phyloP scores from a whole-genome alignment of 2,113 vertebrate species.

The Eretmochelys imbricata region DNA sequence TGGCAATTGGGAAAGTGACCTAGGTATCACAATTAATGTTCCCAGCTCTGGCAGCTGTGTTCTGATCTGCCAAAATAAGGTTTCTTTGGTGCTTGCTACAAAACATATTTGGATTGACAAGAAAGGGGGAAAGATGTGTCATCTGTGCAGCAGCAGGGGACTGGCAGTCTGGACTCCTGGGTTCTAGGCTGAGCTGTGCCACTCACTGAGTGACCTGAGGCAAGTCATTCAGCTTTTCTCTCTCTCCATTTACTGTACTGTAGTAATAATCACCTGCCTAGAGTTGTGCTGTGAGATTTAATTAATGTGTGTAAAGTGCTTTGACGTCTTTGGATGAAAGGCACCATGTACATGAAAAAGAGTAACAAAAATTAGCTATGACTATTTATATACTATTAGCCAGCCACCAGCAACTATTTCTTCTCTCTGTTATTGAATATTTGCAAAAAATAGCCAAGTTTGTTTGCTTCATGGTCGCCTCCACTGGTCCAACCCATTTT shows the following conservation, averaged over 20 bases:
- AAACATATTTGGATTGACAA: background rate
- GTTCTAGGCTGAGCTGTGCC: background rate
- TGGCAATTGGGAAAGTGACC: accelerated
- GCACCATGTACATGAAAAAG: constrained; percentile 1
- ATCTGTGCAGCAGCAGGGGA: background rate
- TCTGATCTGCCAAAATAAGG: background rate
- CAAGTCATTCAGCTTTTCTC: constrained; percentile 21
- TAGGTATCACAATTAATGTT: background rate
- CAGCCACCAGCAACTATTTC: background rate
- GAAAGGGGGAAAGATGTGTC: background rate
- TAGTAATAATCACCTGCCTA: constrained; percentile 17
- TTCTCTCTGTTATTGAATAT: accelerated
- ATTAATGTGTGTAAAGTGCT: background rate
- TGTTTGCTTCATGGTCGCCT: background rate
- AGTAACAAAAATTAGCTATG: background rate
- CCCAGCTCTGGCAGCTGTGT: background rate
- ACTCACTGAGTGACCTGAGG: background rate
- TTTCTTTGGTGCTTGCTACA: accelerated
- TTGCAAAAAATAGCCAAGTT: background rate
- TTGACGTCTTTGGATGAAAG: constrained; percentile 17
- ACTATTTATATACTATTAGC: constrained; percentile 19
- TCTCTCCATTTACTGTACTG: constrained; percentile 20
- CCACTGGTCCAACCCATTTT: background rate
- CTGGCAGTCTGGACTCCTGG: constrained; percentile 8
- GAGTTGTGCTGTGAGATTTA: constrained; percentile 8